These are phyloP conservation scores for Corythaixoides concolor DNA, from an alignment of 2,113 vertebrate species.

Conservation along the genomic window DNA sequence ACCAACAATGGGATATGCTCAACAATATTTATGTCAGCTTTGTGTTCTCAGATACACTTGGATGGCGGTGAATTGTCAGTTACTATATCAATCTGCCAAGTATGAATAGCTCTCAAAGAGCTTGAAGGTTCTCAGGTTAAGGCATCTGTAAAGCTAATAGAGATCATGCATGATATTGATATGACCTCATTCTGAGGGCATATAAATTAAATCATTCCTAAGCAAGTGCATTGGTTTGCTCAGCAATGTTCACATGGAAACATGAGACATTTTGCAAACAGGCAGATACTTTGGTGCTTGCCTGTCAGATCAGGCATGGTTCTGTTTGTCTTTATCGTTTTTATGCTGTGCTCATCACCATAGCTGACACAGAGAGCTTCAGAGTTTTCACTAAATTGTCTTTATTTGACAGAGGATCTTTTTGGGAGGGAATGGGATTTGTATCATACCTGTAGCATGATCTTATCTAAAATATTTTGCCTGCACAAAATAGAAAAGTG, in stretches of 20 bases:
- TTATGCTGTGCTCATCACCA: background rate
- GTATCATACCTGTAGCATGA: background rate
- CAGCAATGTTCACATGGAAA: slow-evolving; percentile 43
- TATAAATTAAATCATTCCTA: slow-evolving; percentile 73
- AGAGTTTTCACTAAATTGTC: background rate
- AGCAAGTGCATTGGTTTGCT: background rate
- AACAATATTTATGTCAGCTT: slow-evolving; percentile 82
- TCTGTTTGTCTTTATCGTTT: background rate
- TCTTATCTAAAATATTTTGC: background rate
- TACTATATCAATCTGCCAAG: slow-evolving; percentile 83
- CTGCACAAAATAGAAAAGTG: background rate
- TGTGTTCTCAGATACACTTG: slow-evolving; percentile 77
- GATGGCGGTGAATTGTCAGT: slow-evolving; percentile 79
- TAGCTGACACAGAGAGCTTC: background rate
- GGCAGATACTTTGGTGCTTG: background rate
- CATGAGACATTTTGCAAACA: slow-evolving; percentile 26
- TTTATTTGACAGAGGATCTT: background rate
- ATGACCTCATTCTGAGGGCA: slow-evolving; percentile 76
- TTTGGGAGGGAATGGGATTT: background rate
- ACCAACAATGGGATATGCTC: slow-evolving; percentile 75
- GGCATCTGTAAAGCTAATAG: slow-evolving; percentile 71
- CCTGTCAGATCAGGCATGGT: background rate
- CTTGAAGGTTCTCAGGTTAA: slow-evolving; percentile 73
- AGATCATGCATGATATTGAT: slow-evolving; percentile 73
- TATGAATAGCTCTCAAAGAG: slow-evolving; percentile 75